Evolutionary conservation across 2,797 vertebrate genomes (phyloP).

Genomic region (Peromyscus melanophrys): DNA sequence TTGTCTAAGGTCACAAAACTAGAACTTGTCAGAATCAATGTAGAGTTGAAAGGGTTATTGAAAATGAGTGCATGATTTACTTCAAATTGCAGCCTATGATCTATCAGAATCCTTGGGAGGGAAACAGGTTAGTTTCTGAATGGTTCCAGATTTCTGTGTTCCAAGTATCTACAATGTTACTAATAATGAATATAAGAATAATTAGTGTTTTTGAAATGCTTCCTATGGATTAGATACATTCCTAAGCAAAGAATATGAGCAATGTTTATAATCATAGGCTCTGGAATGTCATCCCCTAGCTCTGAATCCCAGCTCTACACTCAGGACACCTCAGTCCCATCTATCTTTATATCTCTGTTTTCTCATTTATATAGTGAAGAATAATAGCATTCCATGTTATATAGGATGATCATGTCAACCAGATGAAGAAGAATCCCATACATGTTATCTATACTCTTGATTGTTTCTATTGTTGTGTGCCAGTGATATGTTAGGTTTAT

Average conservation of each 20-base stretch:
- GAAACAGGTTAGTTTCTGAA: conserved; percentile 39
- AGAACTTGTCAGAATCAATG: background rate
- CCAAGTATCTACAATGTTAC: background rate
- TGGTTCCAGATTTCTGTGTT: conserved; percentile 39
- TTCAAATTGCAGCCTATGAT: conserved; percentile 34
- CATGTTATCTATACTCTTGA: background rate
- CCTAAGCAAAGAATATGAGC: background rate
- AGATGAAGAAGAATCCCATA: background rate
- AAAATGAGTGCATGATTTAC: conserved; percentile 40
- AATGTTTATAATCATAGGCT: background rate
- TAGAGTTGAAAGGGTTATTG: conserved; percentile 40
- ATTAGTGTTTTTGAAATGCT: background rate
- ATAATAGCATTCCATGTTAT: background rate
- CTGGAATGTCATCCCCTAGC: background rate
- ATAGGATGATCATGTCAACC: background rate
- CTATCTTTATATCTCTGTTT: background rate
- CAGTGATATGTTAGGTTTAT: background rate
- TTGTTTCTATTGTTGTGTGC: background rate
- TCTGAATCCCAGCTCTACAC: background rate
- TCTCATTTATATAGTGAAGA: background rate
- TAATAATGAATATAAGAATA: conserved; percentile 49
- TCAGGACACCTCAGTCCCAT: background rate
- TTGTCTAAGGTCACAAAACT: background rate
- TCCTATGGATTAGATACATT: background rate
- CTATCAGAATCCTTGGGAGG: conserved; percentile 45